These are phyloP conservation scores for Tipula lateralis DNA, from an alignment of 2,888 invertebrate genomes.

Conservation along the genomic window DNA sequence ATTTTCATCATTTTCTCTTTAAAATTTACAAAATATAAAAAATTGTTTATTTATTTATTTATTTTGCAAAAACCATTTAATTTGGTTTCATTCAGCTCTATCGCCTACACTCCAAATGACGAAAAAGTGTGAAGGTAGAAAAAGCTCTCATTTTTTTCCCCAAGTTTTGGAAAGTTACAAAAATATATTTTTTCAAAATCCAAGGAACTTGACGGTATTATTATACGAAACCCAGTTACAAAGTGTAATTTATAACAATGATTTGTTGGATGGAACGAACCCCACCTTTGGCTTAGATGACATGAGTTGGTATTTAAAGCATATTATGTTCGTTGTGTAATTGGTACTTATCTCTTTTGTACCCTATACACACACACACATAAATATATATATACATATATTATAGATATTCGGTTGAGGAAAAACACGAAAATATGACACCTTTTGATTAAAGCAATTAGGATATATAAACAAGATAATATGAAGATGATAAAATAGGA, in stretches of 20 bases:
- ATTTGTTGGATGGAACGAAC: background rate
- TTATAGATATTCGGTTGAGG: background rate
- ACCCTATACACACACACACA: too few relatives aligned
- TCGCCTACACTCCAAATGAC: background rate
- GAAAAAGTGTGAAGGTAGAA: background rate
- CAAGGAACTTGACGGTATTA: background rate
- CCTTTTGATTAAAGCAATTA: constrained; percentile 19
- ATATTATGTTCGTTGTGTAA: background rate
- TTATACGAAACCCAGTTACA: background rate
- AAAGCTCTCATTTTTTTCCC: background rate
- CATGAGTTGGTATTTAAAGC: too few relatives aligned
- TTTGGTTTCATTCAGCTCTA: background rate
- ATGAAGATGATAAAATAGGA: background rate
- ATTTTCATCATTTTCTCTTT: background rate
- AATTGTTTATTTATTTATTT: background rate
- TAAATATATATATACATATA: too few relatives aligned
- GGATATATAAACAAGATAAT: constrained; percentile 19
- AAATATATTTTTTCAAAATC: background rate
- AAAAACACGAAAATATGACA: background rate
- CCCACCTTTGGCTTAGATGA: background rate
- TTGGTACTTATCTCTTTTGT: background rate
- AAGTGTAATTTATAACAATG: background rate
- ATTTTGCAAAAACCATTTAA: background rate
- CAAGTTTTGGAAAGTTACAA: background rate
- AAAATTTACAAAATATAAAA: background rate